Conservation (phyloP, 2,797 vertebrate genomes). For the Eulemur mongoz region DNA sequence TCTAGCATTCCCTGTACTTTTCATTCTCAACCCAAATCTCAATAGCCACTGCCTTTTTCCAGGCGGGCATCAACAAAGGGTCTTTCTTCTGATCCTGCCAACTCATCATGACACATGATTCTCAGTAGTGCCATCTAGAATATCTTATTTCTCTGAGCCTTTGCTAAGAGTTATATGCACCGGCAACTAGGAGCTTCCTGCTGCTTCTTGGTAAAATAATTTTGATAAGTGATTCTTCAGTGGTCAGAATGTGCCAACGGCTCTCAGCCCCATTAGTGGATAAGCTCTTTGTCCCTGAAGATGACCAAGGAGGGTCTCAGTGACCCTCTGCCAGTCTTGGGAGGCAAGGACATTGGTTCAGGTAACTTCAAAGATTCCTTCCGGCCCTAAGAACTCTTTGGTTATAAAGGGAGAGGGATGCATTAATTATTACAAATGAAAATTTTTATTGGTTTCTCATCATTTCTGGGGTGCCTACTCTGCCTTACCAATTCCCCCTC, state of each 20-base stretch:
- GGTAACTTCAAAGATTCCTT: not conserved
- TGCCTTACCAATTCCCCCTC: not conserved
- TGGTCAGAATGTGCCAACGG: not conserved
- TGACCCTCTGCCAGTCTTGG: not conserved
- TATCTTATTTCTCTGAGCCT: not conserved
- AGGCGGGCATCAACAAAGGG: not conserved
- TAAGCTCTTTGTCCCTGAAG: not conserved
- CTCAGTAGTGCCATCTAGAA: not conserved
- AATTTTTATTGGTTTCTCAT: not conserved
- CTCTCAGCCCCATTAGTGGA: not conserved
- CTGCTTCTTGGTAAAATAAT: not conserved
- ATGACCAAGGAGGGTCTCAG: not conserved
- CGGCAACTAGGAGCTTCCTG: not conserved
- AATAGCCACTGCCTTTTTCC: not conserved
- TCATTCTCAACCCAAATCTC: not conserved
- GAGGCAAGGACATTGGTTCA: not conserved
- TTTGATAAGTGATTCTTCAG: not conserved
- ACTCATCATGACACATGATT: not conserved
- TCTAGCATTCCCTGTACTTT: not conserved
- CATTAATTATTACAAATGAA: not conserved
- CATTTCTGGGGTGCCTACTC: not conserved
- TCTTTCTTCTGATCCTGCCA: not conserved
- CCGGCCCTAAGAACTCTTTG: not conserved
- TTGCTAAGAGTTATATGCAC: not conserved
- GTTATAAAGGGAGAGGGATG: not conserved